These are phyloP conservation scores for Chrysina gloriosa DNA, from an alignment of 2,888 invertebrate genomes.

Conservation along the genomic window DNA sequence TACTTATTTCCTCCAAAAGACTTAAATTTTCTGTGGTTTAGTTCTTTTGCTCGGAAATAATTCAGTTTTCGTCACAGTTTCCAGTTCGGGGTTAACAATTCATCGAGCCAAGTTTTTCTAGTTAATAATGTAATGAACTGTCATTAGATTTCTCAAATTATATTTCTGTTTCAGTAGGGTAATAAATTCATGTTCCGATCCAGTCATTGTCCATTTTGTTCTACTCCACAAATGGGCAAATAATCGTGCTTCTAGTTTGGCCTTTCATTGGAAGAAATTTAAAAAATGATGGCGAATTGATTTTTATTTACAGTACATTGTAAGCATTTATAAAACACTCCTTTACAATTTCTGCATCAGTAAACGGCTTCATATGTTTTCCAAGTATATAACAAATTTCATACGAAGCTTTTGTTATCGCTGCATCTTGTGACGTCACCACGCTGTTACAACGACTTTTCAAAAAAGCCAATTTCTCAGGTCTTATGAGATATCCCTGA, in stretches of 20 bases:
- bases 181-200: conserved; percentile 11
- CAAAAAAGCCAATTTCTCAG: conserved; percentile 8
- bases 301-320: conserved; percentile 29
- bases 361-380: conserved; percentile 42
- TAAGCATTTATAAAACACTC: conserved; percentile 43
- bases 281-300: conserved; percentile 2
- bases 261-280: conserved; percentile 13
- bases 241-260: conserved; percentile 3
- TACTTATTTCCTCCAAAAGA: conserved; percentile 36
- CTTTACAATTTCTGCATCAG: conserved; percentile 48
- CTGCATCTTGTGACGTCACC: neutral
- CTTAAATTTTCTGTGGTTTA: conserved; percentile 32
- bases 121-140: conserved; percentile 11
- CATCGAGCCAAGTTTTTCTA: neutral
- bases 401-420: conserved; percentile 26
- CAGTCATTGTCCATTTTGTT: conserved; percentile 12
- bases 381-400: conserved; percentile 42
- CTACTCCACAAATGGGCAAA: conserved; percentile 2
- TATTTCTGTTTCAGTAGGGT: conserved; percentile 4
- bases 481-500: conserved; percentile 52
- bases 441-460: no score
- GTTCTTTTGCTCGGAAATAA: conserved; percentile 3
- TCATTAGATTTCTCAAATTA: conserved; percentile 7
- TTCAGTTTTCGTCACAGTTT: neutral
- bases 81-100: neutral